Evolutionary conservation across 1,140 invertebrate genomes (phyloP), one percentile per base, ranked within the genome.

Genomic region (Sweltsa coloradensis): DNA sequence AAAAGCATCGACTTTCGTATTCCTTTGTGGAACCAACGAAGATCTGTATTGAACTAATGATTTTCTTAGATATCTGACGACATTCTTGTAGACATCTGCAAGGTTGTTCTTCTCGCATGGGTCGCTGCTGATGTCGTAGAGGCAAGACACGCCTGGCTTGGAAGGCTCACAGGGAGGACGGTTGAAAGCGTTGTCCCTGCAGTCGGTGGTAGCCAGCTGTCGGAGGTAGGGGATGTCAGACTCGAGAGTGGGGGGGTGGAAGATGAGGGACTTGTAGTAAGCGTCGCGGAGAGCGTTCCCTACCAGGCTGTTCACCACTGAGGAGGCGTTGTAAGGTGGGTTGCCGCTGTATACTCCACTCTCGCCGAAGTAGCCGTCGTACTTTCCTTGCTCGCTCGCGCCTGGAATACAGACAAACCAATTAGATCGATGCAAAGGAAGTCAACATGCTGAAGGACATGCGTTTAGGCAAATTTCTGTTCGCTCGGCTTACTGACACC

Each of bases 101-200:
- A 83, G 58, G 53, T 84, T 79, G 22, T 65, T 68, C 3, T 67
- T 71, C 57, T 83, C 80, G 59, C 80, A 84, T 1, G 81, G 81
- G 65, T 83, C 81, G 22, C 60, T 60, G 2, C 68, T 58, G 45
- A 83, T 69, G 52, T 83, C 69, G 55, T 79, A 83, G 5, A 83
- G 66, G 53, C 81, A 83, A 14, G 78, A 73, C 1, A 52, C 41
- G 21, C 41, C 37, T 29, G 19, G 24, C 22, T 50, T 34, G 5
- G 25, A 3, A 5, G 31, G 31, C 3, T 16, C 11, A 23, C 41
- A 43, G 5, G 48, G 48, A 18, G 24, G 13, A 9, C 37, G 29
- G 18, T 22, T 18, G 27, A 29, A 34, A 5, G 24, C 34, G 42
- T 23, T 31, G 25, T 31, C 34, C 0, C 27, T n/a, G 11, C 42